Percentiles rank a stretch among this genome's conserved stretches.
Evolutionary conservation across 2,888 invertebrate species (phyloP).

Genomic region (Tromatobia lineatoria): DNA sequence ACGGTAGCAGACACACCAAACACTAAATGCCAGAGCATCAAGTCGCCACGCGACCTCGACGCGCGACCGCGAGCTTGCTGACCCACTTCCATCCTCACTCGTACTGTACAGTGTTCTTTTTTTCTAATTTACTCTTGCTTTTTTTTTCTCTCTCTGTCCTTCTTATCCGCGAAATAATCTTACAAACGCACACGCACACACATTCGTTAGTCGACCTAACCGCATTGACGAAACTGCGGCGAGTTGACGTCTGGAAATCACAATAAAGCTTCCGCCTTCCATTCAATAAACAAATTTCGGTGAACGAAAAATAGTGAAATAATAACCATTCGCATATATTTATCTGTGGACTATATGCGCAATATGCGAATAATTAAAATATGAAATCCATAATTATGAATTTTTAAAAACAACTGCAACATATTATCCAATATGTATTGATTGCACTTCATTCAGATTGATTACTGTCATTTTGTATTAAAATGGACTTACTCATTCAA

Average conservation of each 20-base stretch:
- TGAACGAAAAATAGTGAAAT: too few species aligned
- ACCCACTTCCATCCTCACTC: constrained; percentile 66
- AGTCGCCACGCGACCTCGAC: constrained; percentile 70
- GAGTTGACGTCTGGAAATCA: constrained; percentile 54
- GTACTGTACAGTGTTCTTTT: constrained; percentile 34
- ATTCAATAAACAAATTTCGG: too few species aligned
- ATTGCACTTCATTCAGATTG: too few species aligned
- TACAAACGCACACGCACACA: too few species aligned
- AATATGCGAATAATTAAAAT: too few species aligned
- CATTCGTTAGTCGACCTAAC: constrained; percentile 18
- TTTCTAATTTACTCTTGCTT: constrained; percentile 13
- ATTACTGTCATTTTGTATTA: too few species aligned
- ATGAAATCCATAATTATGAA: too few species aligned
- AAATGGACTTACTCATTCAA: too few species aligned
- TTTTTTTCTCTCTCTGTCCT: constrained; percentile 28
- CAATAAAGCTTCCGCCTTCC: constrained; percentile 49
- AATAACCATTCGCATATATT: too few species aligned
- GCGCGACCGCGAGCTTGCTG: constrained; percentile 66
- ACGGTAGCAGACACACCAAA: constrained; percentile 50
- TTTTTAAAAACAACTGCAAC: too few species aligned
- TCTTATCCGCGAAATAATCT: background rate
- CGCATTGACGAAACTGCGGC: constrained; percentile 45
- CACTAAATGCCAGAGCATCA: constrained; percentile 60
- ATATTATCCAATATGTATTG: too few species aligned
- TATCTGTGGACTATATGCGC: too few species aligned